Evolutionary conservation across 2,113 vertebrate genomes (phyloP).

Genomic region (Nesoenas mayeri): DNA sequence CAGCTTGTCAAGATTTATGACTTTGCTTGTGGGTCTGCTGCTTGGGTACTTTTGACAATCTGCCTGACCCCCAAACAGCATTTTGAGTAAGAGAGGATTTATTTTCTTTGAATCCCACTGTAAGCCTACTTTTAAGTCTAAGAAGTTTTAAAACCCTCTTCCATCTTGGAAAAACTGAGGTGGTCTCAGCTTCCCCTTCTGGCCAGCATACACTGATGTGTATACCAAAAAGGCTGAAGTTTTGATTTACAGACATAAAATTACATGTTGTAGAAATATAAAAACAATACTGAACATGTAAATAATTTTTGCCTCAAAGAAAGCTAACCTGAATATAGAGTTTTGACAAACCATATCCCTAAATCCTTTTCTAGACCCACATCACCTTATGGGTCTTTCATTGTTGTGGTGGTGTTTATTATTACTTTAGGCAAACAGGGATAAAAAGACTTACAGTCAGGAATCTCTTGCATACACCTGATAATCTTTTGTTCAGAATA

Average conservation of each 20-base stretch:
- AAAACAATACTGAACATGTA: background rate
- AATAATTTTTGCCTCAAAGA: background rate
- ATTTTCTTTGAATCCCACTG: background rate
- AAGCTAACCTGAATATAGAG: background rate
- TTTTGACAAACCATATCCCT: background rate
- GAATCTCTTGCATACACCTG: background rate
- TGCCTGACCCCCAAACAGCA: background rate
- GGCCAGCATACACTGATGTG: accelerated
- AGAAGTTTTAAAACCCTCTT: background rate
- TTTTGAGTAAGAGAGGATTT: background rate
- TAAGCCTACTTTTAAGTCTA: background rate
- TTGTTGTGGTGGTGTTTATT: background rate
- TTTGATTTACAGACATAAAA: background rate
- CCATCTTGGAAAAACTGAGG: background rate
- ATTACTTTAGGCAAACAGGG: background rate
- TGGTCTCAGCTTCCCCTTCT: background rate
- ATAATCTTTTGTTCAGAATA: background rate
- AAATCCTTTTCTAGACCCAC: background rate
- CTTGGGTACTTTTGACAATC: background rate
- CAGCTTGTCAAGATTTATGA: background rate
- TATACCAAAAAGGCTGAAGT: background rate
- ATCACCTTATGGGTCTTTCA: background rate
- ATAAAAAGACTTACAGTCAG: background rate
- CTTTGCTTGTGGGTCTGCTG: background rate
- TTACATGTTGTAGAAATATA: background rate